Conservation (phyloP, 2,113 vertebrate genomes). For the Prochilodus magdalenae region DNA sequence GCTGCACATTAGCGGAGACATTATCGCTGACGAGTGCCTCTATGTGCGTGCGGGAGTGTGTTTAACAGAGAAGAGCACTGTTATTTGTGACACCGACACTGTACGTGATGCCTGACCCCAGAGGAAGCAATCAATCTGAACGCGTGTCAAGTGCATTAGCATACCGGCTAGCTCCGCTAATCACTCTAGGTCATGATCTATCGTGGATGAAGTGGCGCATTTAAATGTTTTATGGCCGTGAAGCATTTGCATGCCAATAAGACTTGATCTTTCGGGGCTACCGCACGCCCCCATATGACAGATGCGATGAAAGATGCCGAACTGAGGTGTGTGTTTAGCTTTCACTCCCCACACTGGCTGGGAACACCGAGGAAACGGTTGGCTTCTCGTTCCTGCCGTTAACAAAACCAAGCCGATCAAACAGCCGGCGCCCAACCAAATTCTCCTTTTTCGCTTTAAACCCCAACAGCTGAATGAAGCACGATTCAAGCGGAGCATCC, state of each 20-base stretch:
- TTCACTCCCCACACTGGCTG: neutral
- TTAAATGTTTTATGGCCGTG: constrained; percentile 24
- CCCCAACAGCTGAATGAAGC: neutral
- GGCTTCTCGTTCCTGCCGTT: neutral
- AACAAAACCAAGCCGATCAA: neutral
- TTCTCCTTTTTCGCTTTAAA: neutral
- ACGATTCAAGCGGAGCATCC: neutral
- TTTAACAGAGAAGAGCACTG: constrained; percentile 20
- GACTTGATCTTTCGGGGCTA: constrained; percentile 1
- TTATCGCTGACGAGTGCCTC: neutral
- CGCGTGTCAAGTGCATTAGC: constrained; percentile 43
- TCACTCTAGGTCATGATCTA: constrained; percentile 10
- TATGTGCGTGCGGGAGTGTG: constrained; percentile 11
- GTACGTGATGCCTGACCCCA: constrained; percentile 35
- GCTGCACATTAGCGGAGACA: constrained; percentile 39
- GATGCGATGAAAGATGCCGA: neutral
- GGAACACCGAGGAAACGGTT: neutral
- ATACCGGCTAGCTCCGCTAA: constrained; percentile 38
- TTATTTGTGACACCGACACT: constrained; percentile 32
- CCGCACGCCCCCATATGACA: neutral
- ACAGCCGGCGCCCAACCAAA: neutral
- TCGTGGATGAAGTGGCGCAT: neutral
- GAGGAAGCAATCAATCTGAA: constrained; percentile 29
- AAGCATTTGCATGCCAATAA: constrained; percentile 31
- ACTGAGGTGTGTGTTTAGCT: neutral